Evolutionary conservation across 2,113 vertebrate species (phyloP), one percentile per base, ranked within the genome.

Genomic region (Pavo muticus): DNA sequence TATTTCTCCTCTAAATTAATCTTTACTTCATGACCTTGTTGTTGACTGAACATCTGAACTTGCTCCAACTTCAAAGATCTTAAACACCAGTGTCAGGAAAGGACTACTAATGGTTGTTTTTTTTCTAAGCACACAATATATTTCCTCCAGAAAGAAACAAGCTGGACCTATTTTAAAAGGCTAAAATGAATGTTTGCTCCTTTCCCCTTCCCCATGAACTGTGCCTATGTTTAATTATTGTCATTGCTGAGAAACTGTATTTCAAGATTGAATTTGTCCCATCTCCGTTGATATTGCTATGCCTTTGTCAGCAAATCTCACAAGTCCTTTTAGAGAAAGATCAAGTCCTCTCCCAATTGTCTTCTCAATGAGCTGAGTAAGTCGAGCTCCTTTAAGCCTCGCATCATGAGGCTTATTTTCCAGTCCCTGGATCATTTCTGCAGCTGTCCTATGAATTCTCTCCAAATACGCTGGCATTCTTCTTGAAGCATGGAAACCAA

Each of bases 381-480:
- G 93, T 94, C 95, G 94, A 96, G 94, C 88, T 95, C 73, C 91
- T 94, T 96, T 95, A 96, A 95, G 94, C 93, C 85, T 90, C 82
- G 68, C 90, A 96, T 95, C 94, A 88, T 90, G 93, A 96, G 85
- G 84, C 79, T 95, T 93, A 93, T 95, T 95, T 96, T 95, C 93
- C 91, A 97, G 94, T 84, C 90, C 87, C 91, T 95, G 83, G 91
- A 97, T 95, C 94, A 94, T 90, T 97, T 95, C 86, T 96, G 90
- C 91, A 94, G 94, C 94, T 95, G 91, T 95, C 96, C 93, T 96
- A 85, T 96, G 96, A 96, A 95, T 95, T 87, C 77, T 59, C 91
- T 96, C 95, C 96, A 95, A 95, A 94, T 56, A 92, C 69, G 94
- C 69, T 94, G 91, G 72, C 90, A 95, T 91, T 91, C 91, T 84